Conservation (phyloP, 2,797 vertebrate species). For the Passerculus sandwichensis region DNA sequence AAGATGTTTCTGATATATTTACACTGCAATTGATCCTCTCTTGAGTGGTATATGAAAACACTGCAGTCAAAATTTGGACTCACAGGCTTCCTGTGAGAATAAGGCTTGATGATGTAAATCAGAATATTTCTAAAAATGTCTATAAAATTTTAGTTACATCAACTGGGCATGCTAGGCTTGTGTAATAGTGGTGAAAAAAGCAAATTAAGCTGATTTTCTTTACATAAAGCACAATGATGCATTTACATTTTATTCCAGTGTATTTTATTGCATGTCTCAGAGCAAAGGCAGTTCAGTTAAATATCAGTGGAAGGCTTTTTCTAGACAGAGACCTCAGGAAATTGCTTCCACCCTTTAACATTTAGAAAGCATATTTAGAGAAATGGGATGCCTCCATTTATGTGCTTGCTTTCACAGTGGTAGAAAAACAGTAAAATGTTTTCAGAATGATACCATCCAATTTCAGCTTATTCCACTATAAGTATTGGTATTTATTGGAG, state of each 20-base stretch:
- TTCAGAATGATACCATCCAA: background rate
- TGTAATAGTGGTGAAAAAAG: background rate
- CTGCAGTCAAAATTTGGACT: background rate
- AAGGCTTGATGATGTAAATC: background rate
- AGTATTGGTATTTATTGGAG: background rate
- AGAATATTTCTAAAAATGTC: background rate
- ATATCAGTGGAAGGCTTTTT: conserved; percentile 55
- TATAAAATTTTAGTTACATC: background rate
- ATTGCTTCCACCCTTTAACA: conserved; percentile 70
- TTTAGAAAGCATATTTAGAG: conserved; percentile 66
- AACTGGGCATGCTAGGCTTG: background rate
- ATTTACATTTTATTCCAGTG: conserved; percentile 50
- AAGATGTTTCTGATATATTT: background rate
- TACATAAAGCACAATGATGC: conserved; percentile 34
- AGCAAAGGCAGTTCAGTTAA: conserved; percentile 69
- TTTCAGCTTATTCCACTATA: background rate
- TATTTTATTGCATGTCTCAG: conserved; percentile 41
- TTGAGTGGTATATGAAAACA: background rate
- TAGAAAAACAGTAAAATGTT: background rate
- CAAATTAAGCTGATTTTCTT: conserved; percentile 14
- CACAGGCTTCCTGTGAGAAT: background rate
- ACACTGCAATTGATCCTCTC: background rate
- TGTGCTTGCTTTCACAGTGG: background rate
- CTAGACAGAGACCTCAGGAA: conserved; percentile 67
- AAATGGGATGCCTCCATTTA: conserved; percentile 19